Percentiles rank a stretch among this genome's conserved stretches.
These are phyloP conservation scores for Limnodromus scolopaceus DNA, from an alignment of 2,797 vertebrate species.

Conservation along the genomic window DNA sequence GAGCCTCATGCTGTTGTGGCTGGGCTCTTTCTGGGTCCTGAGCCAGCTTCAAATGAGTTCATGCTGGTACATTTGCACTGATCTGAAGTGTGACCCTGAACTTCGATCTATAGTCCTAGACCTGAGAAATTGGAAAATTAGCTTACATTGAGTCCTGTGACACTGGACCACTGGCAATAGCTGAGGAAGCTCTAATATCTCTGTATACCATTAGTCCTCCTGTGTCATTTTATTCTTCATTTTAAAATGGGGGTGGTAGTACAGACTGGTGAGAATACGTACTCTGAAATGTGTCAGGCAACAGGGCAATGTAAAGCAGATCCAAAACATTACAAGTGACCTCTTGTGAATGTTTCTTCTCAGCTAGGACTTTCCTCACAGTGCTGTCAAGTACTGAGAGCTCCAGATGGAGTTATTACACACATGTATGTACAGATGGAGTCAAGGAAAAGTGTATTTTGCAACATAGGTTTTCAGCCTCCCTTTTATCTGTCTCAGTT, in stretches of 20 bases:
- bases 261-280: not conserved
- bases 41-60: not conserved
- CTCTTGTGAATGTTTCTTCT: not conserved
- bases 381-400: not conserved
- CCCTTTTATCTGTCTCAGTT: not conserved
- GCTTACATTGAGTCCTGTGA: not conserved
- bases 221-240: not conserved
- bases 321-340: not conserved
- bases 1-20: not conserved
- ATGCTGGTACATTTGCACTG: not conserved
- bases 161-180: not conserved
- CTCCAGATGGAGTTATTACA: not conserved
- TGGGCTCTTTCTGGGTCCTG: not conserved
- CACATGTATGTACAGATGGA: not conserved
- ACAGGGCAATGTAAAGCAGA: not conserved
- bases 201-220: not conserved
- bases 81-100: not conserved
- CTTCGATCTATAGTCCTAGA: not conserved
- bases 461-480: not conserved
- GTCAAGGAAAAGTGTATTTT: not conserved
- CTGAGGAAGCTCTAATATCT: not conserved
- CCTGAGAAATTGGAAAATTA: not conserved
- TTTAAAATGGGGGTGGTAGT: not conserved
- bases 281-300: not conserved
- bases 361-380: not conserved